Evolutionary conservation across 2,113 vertebrate genomes (phyloP), one percentile per base, ranked within the genome.

Genomic region (Brachyhypopomus occidentalis): DNA sequence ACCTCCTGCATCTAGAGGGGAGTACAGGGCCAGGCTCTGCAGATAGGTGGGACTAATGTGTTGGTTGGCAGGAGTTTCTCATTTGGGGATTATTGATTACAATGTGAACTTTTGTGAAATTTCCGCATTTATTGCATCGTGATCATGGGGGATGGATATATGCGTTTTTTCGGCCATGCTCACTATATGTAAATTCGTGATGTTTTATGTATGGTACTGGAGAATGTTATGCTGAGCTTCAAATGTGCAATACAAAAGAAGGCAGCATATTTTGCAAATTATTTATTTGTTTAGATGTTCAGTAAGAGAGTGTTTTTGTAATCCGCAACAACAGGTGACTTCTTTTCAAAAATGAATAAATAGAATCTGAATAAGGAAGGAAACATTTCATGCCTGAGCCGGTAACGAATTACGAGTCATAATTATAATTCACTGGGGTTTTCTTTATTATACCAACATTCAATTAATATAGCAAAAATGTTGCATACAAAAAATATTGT

Each of bases 261-360:
- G 1, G 59, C 58, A 78, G 22, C 58, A 59, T 0, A 38, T 56
- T 48, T 78, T 36, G 16, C 23, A 19, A 59, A 34, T 73, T 59
- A 74, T 74, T 34, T 64, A 78, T 83, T 56, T 73, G 8, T 63
- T 80, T 74, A 11, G 27, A 34, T 62, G 22, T 79, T 58, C 22
- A 52, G 73, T 77, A 48, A 72, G 11, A 8, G 5, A 22, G 16
- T 4, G 2, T 14, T 22, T n/a, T 14, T 14, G 48, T 77, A 72
- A 80, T 73, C 80, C 22, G 41, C 67, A 80, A 72, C 23, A 30
- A 55, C 78, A 67, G 60, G 75, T 73, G 59, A 64, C 22, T 80
- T 58, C 22, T 41, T 56, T 72, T 70, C 2, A 45, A 45, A 72
- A 23, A 56, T 20, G 12, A 12, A 38, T 41, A 63, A 38, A 72